Evolutionary conservation across 2,797 vertebrate genomes (phyloP), one percentile per base, ranked within the genome.

Genomic region (Cyprinella venusta): DNA sequence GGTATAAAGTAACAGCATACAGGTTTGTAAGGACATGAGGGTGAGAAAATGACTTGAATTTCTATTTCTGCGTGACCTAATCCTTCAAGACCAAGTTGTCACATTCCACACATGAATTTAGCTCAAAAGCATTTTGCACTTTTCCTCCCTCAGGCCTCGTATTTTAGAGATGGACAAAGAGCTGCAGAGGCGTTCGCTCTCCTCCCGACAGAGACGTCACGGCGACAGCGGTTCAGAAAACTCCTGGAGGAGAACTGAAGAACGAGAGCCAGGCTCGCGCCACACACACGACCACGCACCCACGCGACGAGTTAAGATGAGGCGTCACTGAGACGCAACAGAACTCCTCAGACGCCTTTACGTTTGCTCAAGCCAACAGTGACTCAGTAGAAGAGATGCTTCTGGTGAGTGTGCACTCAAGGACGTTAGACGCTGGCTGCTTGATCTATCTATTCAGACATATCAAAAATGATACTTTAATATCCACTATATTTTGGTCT

Each of bases 161-260:
- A 93, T 99, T 86, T 93, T 99, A 61, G 98, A 99, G 92, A 99
- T 99, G 98, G 98, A 99, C 92, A 99, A 99, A 90, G 98, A 99
- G 87, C 97, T 98, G 92, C 98, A 99, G 92, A 94, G 97, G 83
- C 96, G 94, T 52, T 98, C 97, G 1, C 90, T 92, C 0, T 16
- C 87, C 21, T 92, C 92, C 36, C 88, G 59, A 38, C 90, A 95
- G 77, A 94, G 94, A 84, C 95, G 95, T 56, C 93, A 95, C 89
- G 95, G 95, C 86, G 91, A 94, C 87, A 91, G 93, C 93, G 95
- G 95, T 90, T 96, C 97, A 0, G 97, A 98, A 93, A 97, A 97
- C 94, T 95, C 97, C 94, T 96, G 97, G 96, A 94, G 95, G 86
- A 95, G 96, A 74, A 94, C 94, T n/a, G 95, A 96, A 0, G 96